Evolutionary conservation across 2,888 invertebrate species (phyloP).

Genomic region (Sclerodermus sp.): DNA sequence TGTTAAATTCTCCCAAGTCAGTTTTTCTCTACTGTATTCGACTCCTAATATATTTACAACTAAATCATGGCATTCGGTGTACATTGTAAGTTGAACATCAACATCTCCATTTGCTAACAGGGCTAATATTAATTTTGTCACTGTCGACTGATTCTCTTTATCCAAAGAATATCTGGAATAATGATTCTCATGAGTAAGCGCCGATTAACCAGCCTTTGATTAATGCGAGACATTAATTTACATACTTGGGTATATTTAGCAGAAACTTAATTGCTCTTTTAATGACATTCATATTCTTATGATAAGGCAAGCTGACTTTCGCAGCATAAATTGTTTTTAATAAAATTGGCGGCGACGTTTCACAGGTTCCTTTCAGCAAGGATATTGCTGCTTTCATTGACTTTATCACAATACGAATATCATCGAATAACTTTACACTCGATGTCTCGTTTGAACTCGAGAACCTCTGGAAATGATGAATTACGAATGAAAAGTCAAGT

Average conservation of each 20-base stretch:
- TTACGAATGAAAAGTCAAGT: not conserved
- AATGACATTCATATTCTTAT: conserved; percentile 62
- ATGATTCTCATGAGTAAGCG: not conserved
- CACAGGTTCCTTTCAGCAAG: conserved; percentile 35
- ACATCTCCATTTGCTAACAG: conserved; percentile 64
- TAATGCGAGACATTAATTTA: conserved; percentile 3
- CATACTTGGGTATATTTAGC: conserved; percentile 45
- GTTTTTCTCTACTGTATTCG: conserved; percentile 43
- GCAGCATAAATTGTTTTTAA: conserved; percentile 61
- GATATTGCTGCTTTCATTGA: conserved; percentile 58
- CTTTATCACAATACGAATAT: conserved; percentile 54
- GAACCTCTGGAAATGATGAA: not conserved
- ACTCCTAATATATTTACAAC: conserved; percentile 63
- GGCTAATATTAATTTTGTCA: conserved; percentile 56
- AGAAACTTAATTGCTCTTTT: conserved; percentile 58
- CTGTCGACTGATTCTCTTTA: conserved; percentile 33
- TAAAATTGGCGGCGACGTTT: conserved; percentile 46
- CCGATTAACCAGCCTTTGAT: too few species aligned
- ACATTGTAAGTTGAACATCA: conserved; percentile 63
- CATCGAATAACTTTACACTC: conserved; percentile 36
- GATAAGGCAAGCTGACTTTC: conserved; percentile 64
- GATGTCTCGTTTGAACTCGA: too few species aligned
- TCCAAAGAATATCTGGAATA: conserved; percentile 31
- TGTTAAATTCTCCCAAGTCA: conserved; percentile 60
- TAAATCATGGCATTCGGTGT: conserved; percentile 61